A percentile compares a stretch with the other conserved stretches of the same genome.
phyloP scores from a whole-genome alignment of 2,113 vertebrate genomes.

The Lasiurus cinereus region DNA sequence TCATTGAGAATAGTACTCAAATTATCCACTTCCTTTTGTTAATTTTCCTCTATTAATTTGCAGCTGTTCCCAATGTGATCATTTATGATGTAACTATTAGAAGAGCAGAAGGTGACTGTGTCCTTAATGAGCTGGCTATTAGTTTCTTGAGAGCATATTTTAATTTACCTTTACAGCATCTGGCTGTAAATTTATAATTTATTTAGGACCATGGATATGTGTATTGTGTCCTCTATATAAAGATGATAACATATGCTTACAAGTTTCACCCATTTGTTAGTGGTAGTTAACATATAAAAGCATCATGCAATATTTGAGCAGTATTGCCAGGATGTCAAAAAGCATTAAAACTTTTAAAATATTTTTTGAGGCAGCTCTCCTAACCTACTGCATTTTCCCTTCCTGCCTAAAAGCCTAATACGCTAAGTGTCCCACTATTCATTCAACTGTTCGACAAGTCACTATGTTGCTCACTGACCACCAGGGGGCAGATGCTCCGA shows the following conservation, averaged over 20 bases:
- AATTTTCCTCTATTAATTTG: not conserved
- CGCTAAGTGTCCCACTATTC: too few species aligned
- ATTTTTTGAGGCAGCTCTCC: constrained; percentile 58
- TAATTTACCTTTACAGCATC: constrained; percentile 69
- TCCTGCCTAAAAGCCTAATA: not conserved
- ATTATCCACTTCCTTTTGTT: not conserved
- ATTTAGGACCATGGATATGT: constrained; percentile 73
- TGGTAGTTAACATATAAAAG: constrained; percentile 63
- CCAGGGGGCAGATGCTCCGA: too few species aligned
- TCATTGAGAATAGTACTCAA: not conserved
- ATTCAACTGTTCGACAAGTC: too few species aligned
- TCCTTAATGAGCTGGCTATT: constrained; percentile 73
- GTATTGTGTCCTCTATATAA: constrained; percentile 69
- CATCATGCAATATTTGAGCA: constrained; percentile 38
- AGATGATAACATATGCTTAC: constrained; percentile 71
- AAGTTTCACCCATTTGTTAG: constrained; percentile 60
- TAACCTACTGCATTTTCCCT: constrained; percentile 48
- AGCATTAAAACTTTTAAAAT: constrained; percentile 56
- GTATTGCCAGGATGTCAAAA: constrained; percentile 54
- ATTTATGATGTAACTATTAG: constrained; percentile 49
- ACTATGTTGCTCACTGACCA: too few species aligned
- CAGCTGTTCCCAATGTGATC: not conserved
- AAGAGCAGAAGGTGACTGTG: constrained; percentile 70
- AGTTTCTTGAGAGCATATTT: constrained; percentile 77
- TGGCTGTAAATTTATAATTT: constrained; percentile 78